Conservation (phyloP, 2,797 vertebrate species). For the Myiothlypis coronata region DNA sequence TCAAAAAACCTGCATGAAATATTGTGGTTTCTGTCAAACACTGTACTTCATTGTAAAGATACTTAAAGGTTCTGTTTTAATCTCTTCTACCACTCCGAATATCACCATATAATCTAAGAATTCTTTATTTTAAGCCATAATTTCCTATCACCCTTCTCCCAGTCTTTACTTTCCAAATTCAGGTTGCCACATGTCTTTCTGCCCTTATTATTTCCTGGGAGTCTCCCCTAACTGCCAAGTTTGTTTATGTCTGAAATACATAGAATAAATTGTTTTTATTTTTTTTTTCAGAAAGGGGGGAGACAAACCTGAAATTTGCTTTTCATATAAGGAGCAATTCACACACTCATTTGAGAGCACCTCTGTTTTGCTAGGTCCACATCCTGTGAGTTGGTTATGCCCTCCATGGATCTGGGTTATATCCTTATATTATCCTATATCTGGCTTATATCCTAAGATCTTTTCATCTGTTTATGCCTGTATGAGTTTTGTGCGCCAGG, state of each 20-base stretch:
- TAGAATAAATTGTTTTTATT: neutral
- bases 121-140: neutral
- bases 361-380: neutral
- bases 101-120: neutral
- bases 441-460: no score
- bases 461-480: rapidly evolving
- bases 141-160: neutral
- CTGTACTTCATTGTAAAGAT: neutral
- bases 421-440: neutral
- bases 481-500: neutral
- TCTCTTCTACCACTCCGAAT: neutral
- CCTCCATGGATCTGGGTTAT: neutral
- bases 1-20: neutral
- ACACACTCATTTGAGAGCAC: neutral
- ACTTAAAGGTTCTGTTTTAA: neutral
- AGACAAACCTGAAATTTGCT: neutral
- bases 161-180: neutral
- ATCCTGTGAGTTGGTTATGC: rapidly evolving
- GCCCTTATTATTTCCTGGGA: neutral
- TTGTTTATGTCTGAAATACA: neutral
- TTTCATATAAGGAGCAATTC: neutral
- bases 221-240: neutral
- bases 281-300: neutral
- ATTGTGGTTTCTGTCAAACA: neutral
- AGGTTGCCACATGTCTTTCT: neutral